Evolutionary conservation across 1,140 invertebrate genomes (phyloP).

Genomic region (Trachymyrmex septentrionalis): DNA sequence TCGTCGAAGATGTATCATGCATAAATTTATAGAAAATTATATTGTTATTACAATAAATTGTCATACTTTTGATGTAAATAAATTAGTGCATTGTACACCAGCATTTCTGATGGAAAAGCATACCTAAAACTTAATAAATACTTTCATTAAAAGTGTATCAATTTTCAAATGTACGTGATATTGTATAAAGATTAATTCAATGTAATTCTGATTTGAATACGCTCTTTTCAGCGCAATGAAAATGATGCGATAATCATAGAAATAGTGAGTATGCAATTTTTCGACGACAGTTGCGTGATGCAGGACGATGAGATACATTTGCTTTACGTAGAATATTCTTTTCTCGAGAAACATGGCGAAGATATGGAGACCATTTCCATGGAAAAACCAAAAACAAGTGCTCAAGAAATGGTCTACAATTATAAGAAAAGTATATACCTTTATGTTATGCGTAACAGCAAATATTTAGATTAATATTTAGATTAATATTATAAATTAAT

Average conservation of each 20-base stretch:
- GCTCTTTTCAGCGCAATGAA: constrained; percentile 33
- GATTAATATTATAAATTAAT: not conserved
- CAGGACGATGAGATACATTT: constrained; percentile 62
- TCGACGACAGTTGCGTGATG: constrained; percentile 63
- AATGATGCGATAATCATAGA: constrained; percentile 69
- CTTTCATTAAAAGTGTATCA: not conserved
- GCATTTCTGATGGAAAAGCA: constrained; percentile 23
- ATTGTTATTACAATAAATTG: not conserved
- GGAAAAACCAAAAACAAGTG: constrained; percentile 55
- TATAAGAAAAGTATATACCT: constrained; percentile 71
- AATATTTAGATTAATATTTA: constrained; percentile 11
- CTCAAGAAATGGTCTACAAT: constrained; percentile 72
- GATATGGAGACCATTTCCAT: constrained; percentile 78
- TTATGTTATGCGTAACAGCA: not conserved
- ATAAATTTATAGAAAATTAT: not conserved
- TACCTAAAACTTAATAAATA: constrained; percentile 14
- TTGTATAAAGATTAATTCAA: not conserved
- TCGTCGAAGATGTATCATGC: not conserved
- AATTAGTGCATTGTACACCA: constrained; percentile 1
- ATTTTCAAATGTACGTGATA: not conserved
- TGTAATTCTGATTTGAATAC: not conserved
- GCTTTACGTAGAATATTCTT: constrained; percentile 77
- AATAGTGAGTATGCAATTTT: constrained; percentile 74
- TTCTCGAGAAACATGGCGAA: constrained; percentile 74
- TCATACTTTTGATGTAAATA: not conserved